Conservation (phyloP, 2,113 vertebrate genomes). For the Gracilinanus agilis region DNA sequence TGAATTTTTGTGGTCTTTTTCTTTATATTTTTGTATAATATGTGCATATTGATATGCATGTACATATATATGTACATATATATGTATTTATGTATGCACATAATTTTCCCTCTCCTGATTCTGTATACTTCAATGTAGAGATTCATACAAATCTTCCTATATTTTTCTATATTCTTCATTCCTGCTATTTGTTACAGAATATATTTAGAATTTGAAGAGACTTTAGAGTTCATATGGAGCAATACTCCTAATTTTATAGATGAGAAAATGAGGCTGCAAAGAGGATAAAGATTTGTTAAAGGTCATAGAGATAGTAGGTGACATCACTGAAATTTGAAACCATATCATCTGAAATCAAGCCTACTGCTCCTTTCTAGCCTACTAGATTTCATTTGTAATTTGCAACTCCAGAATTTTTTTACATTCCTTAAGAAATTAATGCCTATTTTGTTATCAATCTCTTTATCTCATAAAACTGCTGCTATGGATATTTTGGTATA, state of each 20-base stretch:
- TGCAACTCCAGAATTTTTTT: background rate
- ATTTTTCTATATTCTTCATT: background rate
- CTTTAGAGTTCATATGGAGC: background rate
- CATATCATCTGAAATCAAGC: background rate
- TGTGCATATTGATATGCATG: background rate
- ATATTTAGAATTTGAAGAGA: background rate
- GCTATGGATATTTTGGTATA: no score
- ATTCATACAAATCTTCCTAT: background rate
- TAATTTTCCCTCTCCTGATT: background rate
- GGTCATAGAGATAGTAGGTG: background rate
- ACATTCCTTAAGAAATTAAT: background rate
- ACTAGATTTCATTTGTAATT: background rate
- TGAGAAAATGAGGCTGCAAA: background rate
- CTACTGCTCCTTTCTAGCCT: background rate
- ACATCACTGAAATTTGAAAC: background rate
- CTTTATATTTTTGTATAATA: background rate
- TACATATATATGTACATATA: no score
- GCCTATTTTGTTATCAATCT: background rate
- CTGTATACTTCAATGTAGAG: background rate
- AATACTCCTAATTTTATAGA: background rate
- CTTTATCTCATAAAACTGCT: no score
- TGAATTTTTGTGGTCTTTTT: background rate
- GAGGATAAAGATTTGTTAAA: background rate
- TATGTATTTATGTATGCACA: no score
- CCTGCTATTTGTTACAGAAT: background rate